Percentiles rank a stretch among this genome's conserved stretches.
phyloP scores from a whole-genome alignment of 1,140 invertebrate genomes.

The Tigriopus japonicus region DNA sequence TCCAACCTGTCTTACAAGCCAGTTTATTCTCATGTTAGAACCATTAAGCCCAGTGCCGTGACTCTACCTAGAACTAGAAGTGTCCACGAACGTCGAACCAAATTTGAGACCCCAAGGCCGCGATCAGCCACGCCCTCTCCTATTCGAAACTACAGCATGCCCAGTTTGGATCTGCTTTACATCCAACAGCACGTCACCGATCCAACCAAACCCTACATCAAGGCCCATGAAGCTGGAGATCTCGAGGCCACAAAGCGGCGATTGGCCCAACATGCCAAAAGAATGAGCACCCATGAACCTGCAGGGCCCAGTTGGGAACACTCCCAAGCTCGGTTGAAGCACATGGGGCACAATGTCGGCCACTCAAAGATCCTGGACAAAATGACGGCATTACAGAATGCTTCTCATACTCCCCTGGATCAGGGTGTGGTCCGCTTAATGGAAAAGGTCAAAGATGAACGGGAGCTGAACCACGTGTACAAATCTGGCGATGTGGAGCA shows the following conservation, averaged over 20 bases:
- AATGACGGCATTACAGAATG: not conserved
- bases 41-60: not conserved
- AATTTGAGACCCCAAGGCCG: conserved; percentile 2
- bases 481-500: not conserved
- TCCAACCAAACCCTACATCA: not conserved
- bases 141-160: not conserved
- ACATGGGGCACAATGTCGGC: not conserved
- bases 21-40: not conserved
- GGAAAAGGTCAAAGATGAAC: not conserved
- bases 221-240: not conserved
- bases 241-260: not conserved
- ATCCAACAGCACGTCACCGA: conserved; percentile 4
- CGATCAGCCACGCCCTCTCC: not conserved
- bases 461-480: not conserved
- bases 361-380: conserved; percentile 4
- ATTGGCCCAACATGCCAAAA: not conserved
- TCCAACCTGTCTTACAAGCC: not conserved
- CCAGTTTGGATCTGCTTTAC: not conserved
- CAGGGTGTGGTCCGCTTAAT: not conserved
- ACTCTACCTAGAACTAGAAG: not conserved
- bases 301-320: not conserved
- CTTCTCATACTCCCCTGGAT: not conserved
- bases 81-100: not conserved
- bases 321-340: not conserved
- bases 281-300: not conserved